Evolutionary conservation across 2,888 invertebrate species (phyloP).

Genomic region (Plagiodera versicolora): DNA sequence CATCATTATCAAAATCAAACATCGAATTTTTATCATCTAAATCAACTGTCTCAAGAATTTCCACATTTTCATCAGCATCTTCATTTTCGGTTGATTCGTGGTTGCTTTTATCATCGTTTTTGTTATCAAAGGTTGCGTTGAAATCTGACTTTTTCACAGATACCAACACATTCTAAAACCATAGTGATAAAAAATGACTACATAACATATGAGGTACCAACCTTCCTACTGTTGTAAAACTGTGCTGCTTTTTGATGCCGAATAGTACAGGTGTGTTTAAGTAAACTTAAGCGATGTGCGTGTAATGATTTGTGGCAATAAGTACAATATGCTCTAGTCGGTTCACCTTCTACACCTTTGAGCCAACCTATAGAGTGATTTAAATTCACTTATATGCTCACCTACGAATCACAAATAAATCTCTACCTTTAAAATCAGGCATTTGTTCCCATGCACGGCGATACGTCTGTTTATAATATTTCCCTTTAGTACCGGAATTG

Average conservation of each 20-base stretch:
- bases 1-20: slow-evolving; percentile 41
- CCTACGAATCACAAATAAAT: no score
- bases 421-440: slow-evolving; percentile 62
- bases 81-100: slow-evolving; percentile 19
- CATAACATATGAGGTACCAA: background rate
- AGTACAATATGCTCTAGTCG: slow-evolving; percentile 61
- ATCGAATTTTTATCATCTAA: slow-evolving; percentile 27
- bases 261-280: slow-evolving; percentile 64
- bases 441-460: slow-evolving; percentile 62
- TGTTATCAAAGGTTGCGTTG: background rate
- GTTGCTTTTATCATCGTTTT: slow-evolving; percentile 17
- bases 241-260: slow-evolving; percentile 60
- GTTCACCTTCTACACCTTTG: slow-evolving; percentile 57
- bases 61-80: slow-evolving; percentile 20
- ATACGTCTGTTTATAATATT: slow-evolving; percentile 61
- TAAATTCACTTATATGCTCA: background rate
- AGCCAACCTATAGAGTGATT: slow-evolving; percentile 57
- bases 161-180: slow-evolving; percentile 14
- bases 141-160: slow-evolving; percentile 8
- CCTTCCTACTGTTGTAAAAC: slow-evolving; percentile 29
- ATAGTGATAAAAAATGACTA: background rate
- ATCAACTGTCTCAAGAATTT: slow-evolving; percentile 2
- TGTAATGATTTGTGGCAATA: slow-evolving; percentile 62
- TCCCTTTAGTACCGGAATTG: slow-evolving; percentile 38
- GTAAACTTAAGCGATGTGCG: slow-evolving; percentile 61